Evolutionary conservation across 1,140 invertebrate genomes (phyloP).

Genomic region (Dendroctonus ponderosae): DNA sequence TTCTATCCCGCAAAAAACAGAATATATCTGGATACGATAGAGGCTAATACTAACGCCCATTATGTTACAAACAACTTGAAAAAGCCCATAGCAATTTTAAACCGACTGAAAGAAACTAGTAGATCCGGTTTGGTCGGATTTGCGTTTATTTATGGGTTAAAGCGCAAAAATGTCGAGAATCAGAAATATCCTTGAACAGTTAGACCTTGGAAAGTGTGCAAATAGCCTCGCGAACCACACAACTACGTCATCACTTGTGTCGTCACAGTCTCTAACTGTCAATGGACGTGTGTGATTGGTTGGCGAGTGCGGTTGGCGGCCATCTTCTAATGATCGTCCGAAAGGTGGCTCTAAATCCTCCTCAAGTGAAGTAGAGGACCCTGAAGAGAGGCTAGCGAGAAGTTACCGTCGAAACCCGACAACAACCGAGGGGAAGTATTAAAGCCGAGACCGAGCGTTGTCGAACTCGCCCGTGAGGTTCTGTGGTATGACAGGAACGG

Average conservation of each 20-base stretch:
- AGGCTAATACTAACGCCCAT: background rate
- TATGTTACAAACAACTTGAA: background rate
- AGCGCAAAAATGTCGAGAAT: slow-evolving; percentile 17
- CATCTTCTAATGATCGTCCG: slow-evolving; percentile 47
- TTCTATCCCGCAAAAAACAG: background rate
- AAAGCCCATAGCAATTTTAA: background rate
- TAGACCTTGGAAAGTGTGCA: slow-evolving; percentile 50
- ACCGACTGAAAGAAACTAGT: slow-evolving; percentile 22
- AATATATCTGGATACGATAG: background rate
- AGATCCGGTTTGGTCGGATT: slow-evolving; percentile 14
- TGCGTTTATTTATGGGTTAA: slow-evolving; percentile 4
- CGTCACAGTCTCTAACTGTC: slow-evolving; percentile 41
- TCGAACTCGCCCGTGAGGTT: slow-evolving; percentile 33
- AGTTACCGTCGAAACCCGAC: slow-evolving; percentile 32
- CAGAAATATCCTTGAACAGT: slow-evolving; percentile 55
- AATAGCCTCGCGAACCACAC: slow-evolving; percentile 39
- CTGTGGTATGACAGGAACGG: slow-evolving; percentile 37
- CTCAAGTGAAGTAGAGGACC: slow-evolving; percentile 33
- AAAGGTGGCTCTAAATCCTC: slow-evolving; percentile 34
- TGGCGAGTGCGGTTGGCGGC: slow-evolving; percentile 37
- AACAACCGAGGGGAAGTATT: slow-evolving; percentile 32
- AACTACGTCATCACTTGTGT: slow-evolving; percentile 44
- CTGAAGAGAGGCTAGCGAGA: slow-evolving; percentile 38
- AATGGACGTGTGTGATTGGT: slow-evolving; percentile 41
- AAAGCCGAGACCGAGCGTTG: slow-evolving; percentile 37